A percentile compares a stretch with the other conserved stretches of the same genome.
Conservation (phyloP, 2,113 vertebrate species). For the Dermatemys mawii region DNA sequence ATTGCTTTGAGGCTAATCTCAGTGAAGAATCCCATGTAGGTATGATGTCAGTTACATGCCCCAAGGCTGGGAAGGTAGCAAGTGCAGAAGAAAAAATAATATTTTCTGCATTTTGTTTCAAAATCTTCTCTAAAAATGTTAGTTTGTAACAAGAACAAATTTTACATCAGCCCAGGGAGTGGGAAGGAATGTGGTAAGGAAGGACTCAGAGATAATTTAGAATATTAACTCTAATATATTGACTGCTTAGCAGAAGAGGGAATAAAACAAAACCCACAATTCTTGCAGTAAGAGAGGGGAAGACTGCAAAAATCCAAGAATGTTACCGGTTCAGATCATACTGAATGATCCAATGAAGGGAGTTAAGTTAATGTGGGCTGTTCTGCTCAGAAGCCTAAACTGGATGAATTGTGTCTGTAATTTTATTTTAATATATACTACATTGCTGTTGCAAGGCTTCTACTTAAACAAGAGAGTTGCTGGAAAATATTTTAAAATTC, state of each 20-base stretch:
- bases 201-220: neutral
- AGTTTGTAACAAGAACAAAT: neutral
- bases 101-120: neutral
- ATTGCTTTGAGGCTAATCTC: conserved; percentile 5
- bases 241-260: neutral
- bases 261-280: conserved; percentile 4
- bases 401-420: conserved; percentile 37
- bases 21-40: accelerated
- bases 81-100: neutral
- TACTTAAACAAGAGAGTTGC: neutral
- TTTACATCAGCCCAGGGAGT: neutral
- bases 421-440: conserved; percentile 7
- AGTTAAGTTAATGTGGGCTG: neutral
- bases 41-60: conserved; percentile 5
- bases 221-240: neutral
- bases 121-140: neutral
- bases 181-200: neutral
- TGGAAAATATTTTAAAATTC: neutral
- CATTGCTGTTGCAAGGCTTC: neutral
- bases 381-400: neutral
- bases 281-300: neutral
- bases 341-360: conserved; percentile 12
- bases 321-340: conserved; percentile 1
- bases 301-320: conserved; percentile 4
- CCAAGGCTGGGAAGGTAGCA: conserved; percentile 28